These are phyloP conservation scores for Ooceraea biroi DNA, from an alignment of 1,140 invertebrate species.

Conservation along the genomic window DNA sequence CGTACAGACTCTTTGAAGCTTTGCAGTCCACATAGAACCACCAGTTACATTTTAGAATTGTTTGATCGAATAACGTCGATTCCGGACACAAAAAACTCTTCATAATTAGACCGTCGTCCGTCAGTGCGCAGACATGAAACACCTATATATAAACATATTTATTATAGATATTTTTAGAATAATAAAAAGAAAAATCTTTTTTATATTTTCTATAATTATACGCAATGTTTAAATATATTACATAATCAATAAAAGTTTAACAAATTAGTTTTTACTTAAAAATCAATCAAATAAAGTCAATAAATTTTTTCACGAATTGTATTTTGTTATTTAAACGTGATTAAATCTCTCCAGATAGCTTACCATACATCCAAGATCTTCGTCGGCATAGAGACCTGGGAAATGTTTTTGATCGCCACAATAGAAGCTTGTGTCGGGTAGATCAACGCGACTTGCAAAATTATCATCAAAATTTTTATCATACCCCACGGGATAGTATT, in stretches of 20 bases:
- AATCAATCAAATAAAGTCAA: background rate
- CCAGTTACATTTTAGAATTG: slow-evolving; percentile 96
- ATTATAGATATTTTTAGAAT: slow-evolving; percentile 28
- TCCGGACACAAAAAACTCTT: slow-evolving; percentile 96
- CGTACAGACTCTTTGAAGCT: slow-evolving; percentile 91
- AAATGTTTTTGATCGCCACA: slow-evolving; percentile 96
- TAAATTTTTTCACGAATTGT: slow-evolving; percentile 1
- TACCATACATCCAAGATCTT: slow-evolving; percentile 97
- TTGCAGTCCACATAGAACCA: slow-evolving; percentile 97
- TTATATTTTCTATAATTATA: background rate
- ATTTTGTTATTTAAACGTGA: background rate
- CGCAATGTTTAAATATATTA: background rate
- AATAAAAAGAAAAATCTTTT: background rate
- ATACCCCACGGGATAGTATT: slow-evolving; percentile 94
- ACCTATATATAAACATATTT: slow-evolving; percentile 88
- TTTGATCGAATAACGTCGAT: slow-evolving; percentile 95
- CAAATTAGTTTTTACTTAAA: no score
- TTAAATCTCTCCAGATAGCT: background rate
- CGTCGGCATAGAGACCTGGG: slow-evolving; percentile 95
- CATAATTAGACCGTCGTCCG: slow-evolving; percentile 94
- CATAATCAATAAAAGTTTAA: background rate
- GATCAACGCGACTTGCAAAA: slow-evolving; percentile 93
- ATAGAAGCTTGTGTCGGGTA: slow-evolving; percentile 94
- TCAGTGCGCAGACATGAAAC: slow-evolving; percentile 96
- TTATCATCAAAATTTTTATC: slow-evolving; percentile 96